Conservation (phyloP, 2,113 vertebrate genomes). For the Erinaceus europaeus region DNA sequence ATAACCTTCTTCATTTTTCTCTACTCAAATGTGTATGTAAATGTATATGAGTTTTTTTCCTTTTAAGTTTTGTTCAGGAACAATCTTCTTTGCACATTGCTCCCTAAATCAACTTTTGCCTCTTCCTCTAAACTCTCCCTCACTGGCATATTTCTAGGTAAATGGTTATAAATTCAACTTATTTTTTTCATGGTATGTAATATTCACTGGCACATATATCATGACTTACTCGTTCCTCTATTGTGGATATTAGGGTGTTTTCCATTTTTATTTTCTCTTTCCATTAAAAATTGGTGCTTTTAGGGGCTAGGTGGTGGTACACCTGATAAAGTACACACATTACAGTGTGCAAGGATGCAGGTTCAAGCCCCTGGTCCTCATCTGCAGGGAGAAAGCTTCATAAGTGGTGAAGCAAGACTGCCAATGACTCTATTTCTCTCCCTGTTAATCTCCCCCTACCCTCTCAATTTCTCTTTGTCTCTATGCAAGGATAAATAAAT, state of each 20-base stretch:
- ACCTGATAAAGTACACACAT: too few relatives aligned
- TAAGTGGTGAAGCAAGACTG: too few relatives aligned
- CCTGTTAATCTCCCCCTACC: too few relatives aligned
- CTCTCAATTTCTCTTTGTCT: too few relatives aligned
- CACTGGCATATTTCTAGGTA: neutral
- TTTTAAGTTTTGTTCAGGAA: slow-evolving; percentile 16
- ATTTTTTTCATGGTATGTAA: neutral
- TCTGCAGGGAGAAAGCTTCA: too few relatives aligned
- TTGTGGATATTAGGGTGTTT: neutral
- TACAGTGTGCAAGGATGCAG: too few relatives aligned
- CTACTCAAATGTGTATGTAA: neutral
- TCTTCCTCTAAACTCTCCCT: neutral
- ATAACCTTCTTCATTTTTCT: neutral
- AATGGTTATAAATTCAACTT: neutral
- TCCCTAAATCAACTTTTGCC: neutral
- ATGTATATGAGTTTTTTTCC: neutral
- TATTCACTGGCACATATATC: neutral
- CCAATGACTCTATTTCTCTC: too few relatives aligned
- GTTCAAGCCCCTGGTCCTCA: too few relatives aligned
- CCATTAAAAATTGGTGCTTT: neutral
- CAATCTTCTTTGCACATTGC: neutral
- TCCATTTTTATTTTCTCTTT: slow-evolving; percentile 16
- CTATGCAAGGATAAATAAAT: too few relatives aligned
- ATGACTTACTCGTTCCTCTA: neutral
- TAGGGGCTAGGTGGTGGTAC: too few relatives aligned